These are phyloP conservation scores for Notothenia rossii DNA, from an alignment of 2,113 vertebrate genomes.

Conservation along the genomic window DNA sequence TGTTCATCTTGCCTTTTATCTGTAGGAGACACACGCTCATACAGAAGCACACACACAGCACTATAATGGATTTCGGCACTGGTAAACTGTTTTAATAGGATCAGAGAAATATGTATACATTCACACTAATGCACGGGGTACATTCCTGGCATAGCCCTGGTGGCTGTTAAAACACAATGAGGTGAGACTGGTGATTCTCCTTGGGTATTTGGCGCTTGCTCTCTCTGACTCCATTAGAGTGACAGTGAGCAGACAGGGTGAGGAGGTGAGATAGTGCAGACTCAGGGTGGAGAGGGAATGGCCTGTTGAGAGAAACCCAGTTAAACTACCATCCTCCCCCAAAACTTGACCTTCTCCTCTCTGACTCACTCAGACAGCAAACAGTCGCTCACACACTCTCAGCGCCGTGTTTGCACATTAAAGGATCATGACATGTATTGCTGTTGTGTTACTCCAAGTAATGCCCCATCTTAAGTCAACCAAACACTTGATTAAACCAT, in stretches of 20 bases:
- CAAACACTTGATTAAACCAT: slow-evolving; percentile 2
- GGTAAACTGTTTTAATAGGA: slow-evolving; percentile 74
- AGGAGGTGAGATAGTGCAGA: slow-evolving; percentile 83
- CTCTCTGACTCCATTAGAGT: slow-evolving; percentile 83
- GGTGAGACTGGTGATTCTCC: slow-evolving; percentile 79
- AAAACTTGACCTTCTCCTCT: slow-evolving; percentile 78
- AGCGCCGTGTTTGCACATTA: slow-evolving; percentile 14
- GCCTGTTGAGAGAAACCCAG: slow-evolving; percentile 65
- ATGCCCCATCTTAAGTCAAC: slow-evolving; percentile 10
- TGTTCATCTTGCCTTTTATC: slow-evolving; percentile 6
- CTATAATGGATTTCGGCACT: slow-evolving; percentile 53
- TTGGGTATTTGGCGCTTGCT: slow-evolving; percentile 56
- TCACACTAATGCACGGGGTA: slow-evolving; percentile 75
- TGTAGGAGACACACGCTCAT: slow-evolving; percentile 14
- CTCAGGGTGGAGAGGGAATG: slow-evolving; percentile 62
- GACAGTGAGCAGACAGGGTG: slow-evolving; percentile 84
- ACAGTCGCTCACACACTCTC: slow-evolving; percentile 32
- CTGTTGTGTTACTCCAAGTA: slow-evolving; percentile 14
- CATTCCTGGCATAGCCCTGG: slow-evolving; percentile 82
- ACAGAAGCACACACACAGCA: neutral
- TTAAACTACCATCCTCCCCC: slow-evolving; percentile 37
- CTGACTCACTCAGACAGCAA: slow-evolving; percentile 57
- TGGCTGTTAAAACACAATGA: slow-evolving; percentile 79
- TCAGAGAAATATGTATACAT: slow-evolving; percentile 79
- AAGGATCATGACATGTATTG: slow-evolving; percentile 7